Evolutionary conservation across 2,888 invertebrate species (phyloP), one percentile per base, ranked within the genome.

Genomic region (Diplazon laetatorius): DNA sequence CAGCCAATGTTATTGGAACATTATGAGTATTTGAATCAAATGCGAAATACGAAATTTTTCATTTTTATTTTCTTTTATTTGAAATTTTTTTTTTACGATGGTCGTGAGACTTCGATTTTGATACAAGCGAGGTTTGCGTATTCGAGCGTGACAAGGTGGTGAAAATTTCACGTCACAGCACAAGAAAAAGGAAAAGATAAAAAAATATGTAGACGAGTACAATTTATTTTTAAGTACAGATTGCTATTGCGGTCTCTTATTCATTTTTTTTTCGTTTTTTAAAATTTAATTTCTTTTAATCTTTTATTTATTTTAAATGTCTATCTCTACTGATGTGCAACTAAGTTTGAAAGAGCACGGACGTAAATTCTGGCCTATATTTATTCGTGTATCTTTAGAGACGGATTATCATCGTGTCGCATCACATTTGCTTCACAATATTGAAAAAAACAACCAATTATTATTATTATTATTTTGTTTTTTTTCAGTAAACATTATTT

Each of bases 201-300:
- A n/a, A n/a, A n/a, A n/a, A n/a, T n/a, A 22, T 12, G 60, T 44
- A 46, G 50, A 14, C 71, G 55, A 66, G 66, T 71, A 71, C 60
- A 76, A 72, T 71, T 66, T 62, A 71, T 70, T 76, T 66, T 25
- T 71, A 52, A 74, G 59, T 60, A 39, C 55, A 72, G 30, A 14
- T 62, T 62, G 46, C 37, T 37, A 20, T 55, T 42, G 22, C 46
- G 18, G 30, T 5, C 30, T 30, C n/a, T n/a, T n/a, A n/a, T n/a
- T n/a, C n/a, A n/a, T n/a, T n/a, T n/a, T n/a, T n/a, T n/a, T n/a
- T n/a, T n/a, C n/a, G n/a, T n/a, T n/a, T n/a, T 30, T 30, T 5
- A 30, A 6, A 30, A 30, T 5, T 6, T 2, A 30, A 74, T n/a
- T 57, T 73, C 22, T 57, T 14, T 44, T 39, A 16, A 16, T 16